A percentile compares a stretch with the other conserved stretches of the same genome.
These are phyloP conservation scores for Digitonthophagus gazella DNA, from an alignment of 2,888 invertebrate species.

Conservation along the genomic window DNA sequence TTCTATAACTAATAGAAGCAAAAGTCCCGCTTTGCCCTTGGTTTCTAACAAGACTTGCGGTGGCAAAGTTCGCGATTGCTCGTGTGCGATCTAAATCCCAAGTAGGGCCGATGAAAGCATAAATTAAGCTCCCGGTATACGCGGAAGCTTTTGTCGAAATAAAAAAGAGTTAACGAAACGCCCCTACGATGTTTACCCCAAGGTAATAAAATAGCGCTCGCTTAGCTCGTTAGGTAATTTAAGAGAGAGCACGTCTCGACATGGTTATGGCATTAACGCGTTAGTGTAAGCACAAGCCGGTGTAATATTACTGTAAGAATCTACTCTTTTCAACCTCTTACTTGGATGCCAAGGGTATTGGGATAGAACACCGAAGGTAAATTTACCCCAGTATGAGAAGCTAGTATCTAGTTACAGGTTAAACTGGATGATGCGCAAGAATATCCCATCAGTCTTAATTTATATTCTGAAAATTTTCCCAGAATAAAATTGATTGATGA, in stretches of 20 bases:
- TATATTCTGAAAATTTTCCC: background rate
- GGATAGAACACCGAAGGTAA: background rate
- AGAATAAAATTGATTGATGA: background rate
- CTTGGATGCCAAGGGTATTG: background rate
- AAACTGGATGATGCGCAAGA: background rate
- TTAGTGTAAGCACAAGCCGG: background rate
- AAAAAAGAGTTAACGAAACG: background rate
- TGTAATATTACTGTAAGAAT: background rate
- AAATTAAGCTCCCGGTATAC: background rate
- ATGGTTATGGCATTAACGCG: background rate
- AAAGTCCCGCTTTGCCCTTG: background rate
- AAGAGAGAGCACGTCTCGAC: background rate
- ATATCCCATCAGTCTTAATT: background rate
- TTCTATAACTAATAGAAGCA: background rate
- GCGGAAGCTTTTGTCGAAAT: background rate
- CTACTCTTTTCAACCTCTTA: background rate
- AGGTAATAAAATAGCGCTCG: background rate
- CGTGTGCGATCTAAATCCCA: background rate
- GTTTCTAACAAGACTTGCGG: background rate
- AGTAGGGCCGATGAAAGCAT: background rate
- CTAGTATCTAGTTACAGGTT: background rate
- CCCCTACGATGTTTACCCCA: background rate
- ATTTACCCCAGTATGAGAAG: background rate
- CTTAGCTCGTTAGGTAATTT: background rate
- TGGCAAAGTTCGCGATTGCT: background rate